Evolutionary conservation across 1,140 invertebrate genomes (phyloP), one percentile per base, ranked within the genome.

Genomic region (Ostrea denselamellosa): DNA sequence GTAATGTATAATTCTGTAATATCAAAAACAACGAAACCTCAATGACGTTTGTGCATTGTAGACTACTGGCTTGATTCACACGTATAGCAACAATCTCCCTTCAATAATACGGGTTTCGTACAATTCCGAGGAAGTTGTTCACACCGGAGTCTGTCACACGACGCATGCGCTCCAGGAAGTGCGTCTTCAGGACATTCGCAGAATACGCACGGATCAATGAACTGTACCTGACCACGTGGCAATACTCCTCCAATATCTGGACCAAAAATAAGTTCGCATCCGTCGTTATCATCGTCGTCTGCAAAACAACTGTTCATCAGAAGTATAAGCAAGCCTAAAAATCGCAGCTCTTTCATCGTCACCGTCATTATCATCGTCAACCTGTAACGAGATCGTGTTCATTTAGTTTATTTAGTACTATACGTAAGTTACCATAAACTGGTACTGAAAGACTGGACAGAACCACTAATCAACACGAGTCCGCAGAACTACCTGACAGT

Each of bases 201-300:
- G 28, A 44, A 77, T 77, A 77, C 25, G 28, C 68, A 77, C 0
- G 68, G 68, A 34, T 25, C 25, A 1, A 77, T 12, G 68, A 77
- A 77, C 28, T 28, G 14, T 77, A 8, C 28, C 22, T 77, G 9
- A 77, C 68, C 68, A 10, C 25, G 28, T 12, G 68, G 68, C 2
- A 77, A 28, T 2, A 34, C 28, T 25, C 28, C 68, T 34, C 68
- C 68, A 17, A 77, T 77, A 17, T 77, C 28, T 3, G 68, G 68
- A 77, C 68, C 68, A 28, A 77, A 77, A 14, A 77, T 77, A 34
- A 77, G 25, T 14, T 77, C 68, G 28, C 68, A 77, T 28, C 68
- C 68, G 25, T 77, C 68, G 3, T 17, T n/a, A 2, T 77, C 68
- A 28, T 77, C 68, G 25, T 77, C 68, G 28, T 77, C 68, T 28